Base-by-base conservation (phyloP, 2,888 invertebrate genomes). In the Ligdia adustata region DNA sequence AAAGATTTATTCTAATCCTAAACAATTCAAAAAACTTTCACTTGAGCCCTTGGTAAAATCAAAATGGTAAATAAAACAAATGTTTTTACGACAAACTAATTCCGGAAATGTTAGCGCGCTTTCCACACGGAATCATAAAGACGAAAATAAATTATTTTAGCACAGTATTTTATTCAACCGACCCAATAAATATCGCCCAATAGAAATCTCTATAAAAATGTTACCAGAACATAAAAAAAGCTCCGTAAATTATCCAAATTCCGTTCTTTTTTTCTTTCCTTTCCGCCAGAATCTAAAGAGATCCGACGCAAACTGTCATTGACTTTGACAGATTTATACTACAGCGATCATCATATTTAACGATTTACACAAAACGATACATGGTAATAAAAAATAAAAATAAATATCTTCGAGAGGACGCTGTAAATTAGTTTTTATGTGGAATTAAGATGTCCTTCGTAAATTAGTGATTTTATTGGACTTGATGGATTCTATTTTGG, bases 391-490 rank as follows among this genome's bases (percentile, higher is more conserved):
- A 57, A 63, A 66, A 67, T 71, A 78, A 85, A 86, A 84, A 77
- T 78, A 81, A 76, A 78, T 72, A 67, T 71, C 61, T 75, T 74
- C 72, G 73, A 73, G 72, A 56, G 61, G 69, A 60, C 61, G 70
- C 53, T 37, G 69, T 82, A 84, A 83, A 83, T 85, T 77, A 62
- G 64, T 72, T 82, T 87, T 88, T 81, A 87, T 87, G 82, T 79
- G 80, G 75, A 80, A 86, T 85, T 82, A 87, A 88, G 82, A 87
- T 82, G 87, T 82, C 75, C 51, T 61, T 65, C 80, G 67, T 87
- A 84, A 79, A 75, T 85, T 73, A 62, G 50, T 39, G 38, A 64
- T 68, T 87, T 86, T 87, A 86, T 86, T 79, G 77, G 58, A 14
- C 31, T n/a, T 52, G 64, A 55, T 65, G 33, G 41, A 4, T 37